Evolutionary conservation across 2,888 invertebrate genomes (phyloP), one percentile per base, ranked within the genome.

Genomic region (Blastobasis adustella): DNA sequence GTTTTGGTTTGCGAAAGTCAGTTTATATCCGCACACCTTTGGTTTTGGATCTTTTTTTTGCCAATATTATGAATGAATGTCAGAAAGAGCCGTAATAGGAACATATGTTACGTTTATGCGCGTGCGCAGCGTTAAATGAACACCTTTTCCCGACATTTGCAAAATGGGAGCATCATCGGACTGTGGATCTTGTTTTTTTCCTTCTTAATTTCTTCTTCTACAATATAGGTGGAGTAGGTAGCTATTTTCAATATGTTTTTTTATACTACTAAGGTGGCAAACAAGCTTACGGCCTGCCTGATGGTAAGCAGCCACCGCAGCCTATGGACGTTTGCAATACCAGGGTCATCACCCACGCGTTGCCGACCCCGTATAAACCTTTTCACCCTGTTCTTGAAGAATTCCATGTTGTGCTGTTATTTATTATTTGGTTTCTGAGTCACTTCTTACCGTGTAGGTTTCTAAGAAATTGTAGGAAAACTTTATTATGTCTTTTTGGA

Each of bases 81-180:
- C 69, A 67, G 71, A 63, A 10, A 43, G 45, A 36, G 23, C n/a
- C 6, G n/a, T 9, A 62, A 63, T 62, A 62, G 59, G 56, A 73
- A 69, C 79, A 82, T 73, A 74, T 79, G 79, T 69, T 66, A 57
- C 56, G 49, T 52, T 10, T 48, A 55, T 8, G 66, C 81, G 80
- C 81, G 79, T 79, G 83, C 79, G 74, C 69, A 51, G 47, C 54
- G 56, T 57, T 49, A 59, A 58, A 67, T 46, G 67, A 72, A 75
- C 85, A 85, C 85, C 85, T 85, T 84, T 79, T 79, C 44, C 67
- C 65, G 72, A 71, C 79, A 79, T 84, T 82, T 80, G 82, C 71
- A 58, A 69, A 67, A 43, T 41, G 39, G 48, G 46, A 54, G 43
- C 53, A 54, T 53, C 49, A 46, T 47, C 47, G 45, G 48, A 51